Base-by-base conservation (phyloP, 2,888 invertebrate species). In the Margaritifera margaritifera region DNA sequence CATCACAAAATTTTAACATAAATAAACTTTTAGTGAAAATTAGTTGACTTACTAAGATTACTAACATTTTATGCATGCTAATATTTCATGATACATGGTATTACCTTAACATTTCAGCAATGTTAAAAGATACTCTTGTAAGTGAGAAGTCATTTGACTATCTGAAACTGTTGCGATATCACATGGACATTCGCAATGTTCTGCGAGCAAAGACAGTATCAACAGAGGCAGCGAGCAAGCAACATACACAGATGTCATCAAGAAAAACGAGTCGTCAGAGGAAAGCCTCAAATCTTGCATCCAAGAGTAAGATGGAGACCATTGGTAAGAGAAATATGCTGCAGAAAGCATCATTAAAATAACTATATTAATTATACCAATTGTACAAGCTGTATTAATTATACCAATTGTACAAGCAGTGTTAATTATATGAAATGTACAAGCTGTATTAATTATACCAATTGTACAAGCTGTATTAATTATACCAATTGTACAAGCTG, bases 151-250 rank as follows among this genome's bases (percentile, higher is more conserved):
- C 79, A 11, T 88, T 86, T 83, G 87, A 87, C 51, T 89, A 88
- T 88, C 71, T 87, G 66, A 82, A 79, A 24, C 78, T 82, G 51
- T 72, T 89, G 67, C 82, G 84, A 24, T 86, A 87, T 64, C 84
- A 86, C 66, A 87, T 88, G 84, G 88, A 88, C 67, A 85, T 88
- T 64, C 78, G 82, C 42, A 82, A 83, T 51, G 82, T 88, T 3
- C 79, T 88, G 15, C 71, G 85, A 15, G 88, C 88, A 20, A 88
- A 88, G 79, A 86, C 80, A 27, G 84, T 84, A 64, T 74, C 73
- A 3, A 65, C 71, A 25, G 57, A 64, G 24, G 27, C 56, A n/a
- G 62, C 62, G 25, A 63, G 68, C 20, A 51, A 67, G 15, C 73
- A 76, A 11, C 71, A 63, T 27, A 66, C 69, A 27, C 57, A 52